Percentiles rank a stretch among this genome's conserved stretches.
Conservation (phyloP, 2,888 invertebrate genomes). For the Lithophane semibrunnea region DNA sequence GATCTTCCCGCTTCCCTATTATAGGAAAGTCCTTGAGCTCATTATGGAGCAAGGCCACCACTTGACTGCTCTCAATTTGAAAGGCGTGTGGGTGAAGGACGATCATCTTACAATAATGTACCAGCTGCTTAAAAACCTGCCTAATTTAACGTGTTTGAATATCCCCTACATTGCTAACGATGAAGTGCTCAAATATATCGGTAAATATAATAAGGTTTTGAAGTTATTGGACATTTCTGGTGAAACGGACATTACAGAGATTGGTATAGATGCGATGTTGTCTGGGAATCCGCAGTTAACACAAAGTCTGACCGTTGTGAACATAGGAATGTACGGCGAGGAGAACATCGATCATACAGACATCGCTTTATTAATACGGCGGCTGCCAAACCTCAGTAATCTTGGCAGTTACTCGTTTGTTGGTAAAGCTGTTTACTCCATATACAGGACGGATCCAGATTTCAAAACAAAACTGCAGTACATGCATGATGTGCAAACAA, state of each 20-base stretch:
- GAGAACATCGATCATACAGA: conserved; percentile 92
- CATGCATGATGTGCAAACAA: conserved; percentile 92
- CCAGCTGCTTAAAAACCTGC: conserved; percentile 90
- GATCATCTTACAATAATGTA: conserved; percentile 92
- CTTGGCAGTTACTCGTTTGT: conserved; percentile 93
- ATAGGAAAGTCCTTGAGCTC: conserved; percentile 92
- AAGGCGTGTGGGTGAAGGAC: conserved; percentile 94
- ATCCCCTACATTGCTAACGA: conserved; percentile 94
- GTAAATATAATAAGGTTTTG: conserved; percentile 89
- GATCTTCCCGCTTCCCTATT: conserved; percentile 93
- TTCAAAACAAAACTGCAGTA: conserved; percentile 92
- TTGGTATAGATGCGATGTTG: conserved; percentile 91
- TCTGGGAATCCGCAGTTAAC: conserved; percentile 88
- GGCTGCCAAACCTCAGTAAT: conserved; percentile 92
- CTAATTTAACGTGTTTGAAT: conserved; percentile 91
- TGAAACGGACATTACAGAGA: conserved; percentile 92
- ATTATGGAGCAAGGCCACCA: conserved; percentile 92
- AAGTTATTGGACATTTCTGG: conserved; percentile 93
- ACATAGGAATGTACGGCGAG: conserved; percentile 93
- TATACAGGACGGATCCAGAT: conserved; percentile 88
- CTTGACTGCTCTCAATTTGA: conserved; percentile 92
- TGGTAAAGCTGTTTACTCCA: conserved; percentile 91
- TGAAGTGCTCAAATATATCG: conserved; percentile 91
- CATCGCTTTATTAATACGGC: conserved; percentile 91
- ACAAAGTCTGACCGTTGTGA: conserved; percentile 91